Evolutionary conservation across 2,888 invertebrate genomes (phyloP).

Genomic region (Balanococcus diminutus): DNA sequence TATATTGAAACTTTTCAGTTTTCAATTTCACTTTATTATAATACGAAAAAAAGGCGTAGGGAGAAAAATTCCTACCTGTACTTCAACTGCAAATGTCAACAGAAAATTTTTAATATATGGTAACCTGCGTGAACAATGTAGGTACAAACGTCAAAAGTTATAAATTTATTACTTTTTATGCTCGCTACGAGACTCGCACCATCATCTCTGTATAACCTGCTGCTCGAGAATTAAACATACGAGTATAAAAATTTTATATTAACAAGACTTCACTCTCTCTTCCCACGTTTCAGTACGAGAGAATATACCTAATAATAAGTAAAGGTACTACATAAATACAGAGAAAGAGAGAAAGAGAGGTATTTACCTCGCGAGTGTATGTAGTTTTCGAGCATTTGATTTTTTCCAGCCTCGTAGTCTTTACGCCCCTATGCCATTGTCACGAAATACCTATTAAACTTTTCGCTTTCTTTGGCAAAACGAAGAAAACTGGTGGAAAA

Average conservation of each 20-base stretch:
- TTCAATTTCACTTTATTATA: background rate
- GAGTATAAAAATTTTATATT: conserved; percentile 3
- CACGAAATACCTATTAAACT: conserved; percentile 37
- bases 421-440: background rate
- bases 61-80: background rate
- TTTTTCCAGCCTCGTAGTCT: background rate
- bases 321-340: too few species aligned
- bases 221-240: conserved; percentile 12
- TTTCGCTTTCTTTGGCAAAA: background rate
- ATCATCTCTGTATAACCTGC: background rate
- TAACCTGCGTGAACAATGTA: background rate
- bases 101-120: conserved; percentile 1
- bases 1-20: background rate
- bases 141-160: background rate
- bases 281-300: background rate
- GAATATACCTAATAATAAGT: too few species aligned
- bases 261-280: background rate
- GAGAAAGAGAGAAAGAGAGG: too few species aligned
- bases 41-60: background rate
- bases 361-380: background rate
- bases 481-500: background rate
- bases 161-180: background rate
- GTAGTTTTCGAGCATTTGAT: background rate
- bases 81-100: conserved; percentile 19
- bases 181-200: background rate